Conservation (phyloP, 1,140 invertebrate species). For the Thereuonema tuberculata region DNA sequence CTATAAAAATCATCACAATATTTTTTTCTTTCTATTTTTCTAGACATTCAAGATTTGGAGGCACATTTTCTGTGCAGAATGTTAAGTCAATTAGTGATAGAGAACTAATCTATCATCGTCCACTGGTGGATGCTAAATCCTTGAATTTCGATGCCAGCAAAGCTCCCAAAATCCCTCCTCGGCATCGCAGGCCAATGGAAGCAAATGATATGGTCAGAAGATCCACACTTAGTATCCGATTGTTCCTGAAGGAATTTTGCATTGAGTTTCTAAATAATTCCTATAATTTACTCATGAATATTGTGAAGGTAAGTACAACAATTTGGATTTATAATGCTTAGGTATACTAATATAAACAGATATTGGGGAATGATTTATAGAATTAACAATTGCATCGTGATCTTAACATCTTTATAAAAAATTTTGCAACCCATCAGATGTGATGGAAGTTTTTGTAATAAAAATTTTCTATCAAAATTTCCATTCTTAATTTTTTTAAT, state of each 20-base stretch:
- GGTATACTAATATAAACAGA: no score
- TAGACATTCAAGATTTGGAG: slow-evolving; percentile 80
- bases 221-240: slow-evolving; percentile 62
- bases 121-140: slow-evolving; percentile 54
- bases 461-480: no score
- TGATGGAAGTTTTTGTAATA: no score
- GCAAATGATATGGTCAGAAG: slow-evolving; percentile 42
- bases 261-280: slow-evolving; percentile 77
- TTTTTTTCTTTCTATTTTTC: no score
- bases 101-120: slow-evolving; percentile 75
- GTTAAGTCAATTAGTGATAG: slow-evolving; percentile 87
- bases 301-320: no score
- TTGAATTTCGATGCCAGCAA: slow-evolving; percentile 65
- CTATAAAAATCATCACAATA: no score
- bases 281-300: slow-evolving; percentile 81
- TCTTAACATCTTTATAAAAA: no score
- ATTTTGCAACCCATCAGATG: no score
- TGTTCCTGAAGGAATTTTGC: slow-evolving; percentile 89
- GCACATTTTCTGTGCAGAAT: slow-evolving; percentile 79
- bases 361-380: no score
- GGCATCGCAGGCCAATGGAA: slow-evolving; percentile 48
- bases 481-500: no score
- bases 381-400: no score
- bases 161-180: slow-evolving; percentile 45
- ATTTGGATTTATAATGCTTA: no score